These are phyloP conservation scores for Lucinisca nassula DNA, from an alignment of 2,888 invertebrate species.

Conservation along the genomic window DNA sequence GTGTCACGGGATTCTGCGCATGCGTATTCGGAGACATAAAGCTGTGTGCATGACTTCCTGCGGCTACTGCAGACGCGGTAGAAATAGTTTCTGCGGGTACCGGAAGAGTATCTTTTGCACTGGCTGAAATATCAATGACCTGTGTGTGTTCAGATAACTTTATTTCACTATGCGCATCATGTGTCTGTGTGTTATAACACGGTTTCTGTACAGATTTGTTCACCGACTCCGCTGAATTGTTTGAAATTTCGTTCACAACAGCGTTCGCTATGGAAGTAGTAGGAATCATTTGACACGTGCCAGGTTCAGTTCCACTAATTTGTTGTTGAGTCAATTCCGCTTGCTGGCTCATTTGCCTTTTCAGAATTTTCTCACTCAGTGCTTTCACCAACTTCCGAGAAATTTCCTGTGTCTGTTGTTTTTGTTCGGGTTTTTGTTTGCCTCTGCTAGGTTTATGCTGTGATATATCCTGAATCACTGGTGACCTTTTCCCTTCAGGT, in stretches of 20 bases:
- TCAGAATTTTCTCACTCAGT: constrained; percentile 77
- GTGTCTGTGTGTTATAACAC: neutral
- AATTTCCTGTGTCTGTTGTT: constrained; percentile 56
- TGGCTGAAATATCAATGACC: neutral
- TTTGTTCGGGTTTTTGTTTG: neutral
- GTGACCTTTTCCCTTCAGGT: neutral
- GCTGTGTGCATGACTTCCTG: neutral
- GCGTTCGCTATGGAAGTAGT: neutral
- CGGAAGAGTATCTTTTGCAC: neutral
- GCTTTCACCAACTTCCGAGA: constrained; percentile 78
- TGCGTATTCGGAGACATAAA: neutral
- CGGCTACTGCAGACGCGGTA: neutral
- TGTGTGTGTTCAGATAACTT: neutral
- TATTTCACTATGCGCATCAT: neutral
- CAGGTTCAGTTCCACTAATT: constrained; percentile 31
- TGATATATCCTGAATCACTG: neutral
- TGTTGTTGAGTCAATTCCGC: neutral
- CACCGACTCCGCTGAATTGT: neutral
- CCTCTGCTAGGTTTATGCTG: neutral
- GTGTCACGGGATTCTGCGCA: neutral
- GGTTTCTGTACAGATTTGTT: neutral
- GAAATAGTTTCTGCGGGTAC: neutral
- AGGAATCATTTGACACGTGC: constrained; percentile 41
- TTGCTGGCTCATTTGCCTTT: constrained; percentile 56
- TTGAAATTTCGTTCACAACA: neutral